Evolutionary conservation across 2,797 vertebrate genomes (phyloP), one percentile per base, ranked within the genome.

Genomic region (Pangasius mekongensis): DNA sequence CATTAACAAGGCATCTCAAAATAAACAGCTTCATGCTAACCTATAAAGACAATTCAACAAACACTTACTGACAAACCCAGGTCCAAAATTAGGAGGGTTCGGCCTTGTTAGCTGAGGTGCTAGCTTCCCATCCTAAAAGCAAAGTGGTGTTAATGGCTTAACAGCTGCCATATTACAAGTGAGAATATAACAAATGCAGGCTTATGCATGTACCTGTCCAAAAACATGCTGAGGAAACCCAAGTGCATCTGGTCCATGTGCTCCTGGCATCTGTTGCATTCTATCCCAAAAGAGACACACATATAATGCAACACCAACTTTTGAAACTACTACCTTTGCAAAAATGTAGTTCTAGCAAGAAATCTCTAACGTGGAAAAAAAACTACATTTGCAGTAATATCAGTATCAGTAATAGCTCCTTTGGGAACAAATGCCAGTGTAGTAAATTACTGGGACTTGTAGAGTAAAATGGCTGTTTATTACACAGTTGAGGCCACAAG

Each of bases 61-160:
- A 27, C 93, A 98, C 98, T 98, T 96, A 99, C 98, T 98, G 94
- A 96, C 94, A 94, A 98, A 98, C 89, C 97, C 97, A 8, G 98
- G 95, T 90, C 97, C 97, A 89, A 97, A 98, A 94, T 89, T 99
- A 87, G 98, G 98, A 89, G 98, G 98, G 93, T 94, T 98, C 30
- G 98, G 98, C 47, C 97, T 96, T 52, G 97, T 95, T 94, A 97
- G 93, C 92, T 96, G 98, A 92, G 97, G 95, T 87, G 95, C 94
- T 91, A 97, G 88, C 94, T 95, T 98, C 90, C 95, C 96, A 11
- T 99, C 98, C 98, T 99, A 94, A 94, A 95, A 78, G 56, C 39
- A 85, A 84, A 84, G 66, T 11, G 66, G 67, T 33, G 64, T 86
- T 60, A 77, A 74, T 20, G 10, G 20, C 13, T 77, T 62, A 52